phyloP scores from a whole-genome alignment of 2,113 vertebrate genomes.

The Ellobius talpinus region DNA sequence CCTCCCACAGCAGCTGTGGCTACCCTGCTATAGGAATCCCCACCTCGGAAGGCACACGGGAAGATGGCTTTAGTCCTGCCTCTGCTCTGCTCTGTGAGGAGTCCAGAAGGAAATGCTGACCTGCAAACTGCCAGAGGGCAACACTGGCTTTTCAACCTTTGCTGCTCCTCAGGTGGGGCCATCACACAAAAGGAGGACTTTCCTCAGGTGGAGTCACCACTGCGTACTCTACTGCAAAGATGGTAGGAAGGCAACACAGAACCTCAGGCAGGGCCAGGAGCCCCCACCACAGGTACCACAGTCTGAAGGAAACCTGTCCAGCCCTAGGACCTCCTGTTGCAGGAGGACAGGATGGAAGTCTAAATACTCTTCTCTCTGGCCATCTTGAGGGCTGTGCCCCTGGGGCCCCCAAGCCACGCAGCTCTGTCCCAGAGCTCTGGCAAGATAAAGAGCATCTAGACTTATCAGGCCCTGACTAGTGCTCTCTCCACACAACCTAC shows the following conservation, averaged over 20 bases:
- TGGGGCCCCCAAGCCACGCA: fast-evolving
- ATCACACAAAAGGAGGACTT: not conserved
- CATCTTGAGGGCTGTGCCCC: not conserved
- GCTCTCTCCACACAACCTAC: not conserved
- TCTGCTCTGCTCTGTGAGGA: not conserved
- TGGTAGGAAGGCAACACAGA: not conserved
- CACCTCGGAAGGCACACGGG: not conserved
- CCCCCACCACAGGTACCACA: too few relatives aligned
- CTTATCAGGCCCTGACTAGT: not conserved
- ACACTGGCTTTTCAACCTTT: not conserved
- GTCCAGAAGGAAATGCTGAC: not conserved
- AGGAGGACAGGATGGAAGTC: not conserved
- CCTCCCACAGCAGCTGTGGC: not conserved
- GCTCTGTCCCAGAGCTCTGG: not conserved
- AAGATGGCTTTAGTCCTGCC: not conserved
- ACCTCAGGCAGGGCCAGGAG: not conserved
- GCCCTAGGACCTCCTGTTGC: not conserved
- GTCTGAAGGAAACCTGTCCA: not conserved
- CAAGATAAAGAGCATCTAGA: not conserved
- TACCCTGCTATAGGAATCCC: not conserved
- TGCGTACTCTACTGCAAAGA: not conserved
- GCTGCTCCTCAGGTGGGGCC: not conserved
- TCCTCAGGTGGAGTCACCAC: not conserved
- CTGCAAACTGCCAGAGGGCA: too few relatives aligned
- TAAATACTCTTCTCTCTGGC: too few relatives aligned